Percentiles rank a stretch among this genome's conserved stretches.
Conservation (phyloP, 2,113 vertebrate species). For the Lycocorax pyrrhopterus region DNA sequence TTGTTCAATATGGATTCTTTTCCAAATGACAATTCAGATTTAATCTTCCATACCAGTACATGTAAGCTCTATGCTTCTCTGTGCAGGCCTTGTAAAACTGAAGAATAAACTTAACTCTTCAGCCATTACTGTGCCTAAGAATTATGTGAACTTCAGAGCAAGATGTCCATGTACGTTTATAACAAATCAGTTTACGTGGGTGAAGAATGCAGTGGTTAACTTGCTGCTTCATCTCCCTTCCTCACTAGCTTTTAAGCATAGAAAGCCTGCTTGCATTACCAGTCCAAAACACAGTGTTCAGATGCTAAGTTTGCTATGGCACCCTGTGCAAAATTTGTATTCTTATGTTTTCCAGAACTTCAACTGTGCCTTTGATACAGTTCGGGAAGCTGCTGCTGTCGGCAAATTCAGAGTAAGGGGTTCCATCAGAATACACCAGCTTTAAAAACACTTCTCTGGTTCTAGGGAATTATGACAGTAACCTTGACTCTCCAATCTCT, state of each 20-base stretch:
- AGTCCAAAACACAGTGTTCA: neutral
- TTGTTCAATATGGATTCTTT: neutral
- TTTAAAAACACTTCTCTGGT: neutral
- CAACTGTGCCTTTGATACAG: rapidly evolving
- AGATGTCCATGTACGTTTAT: neutral
- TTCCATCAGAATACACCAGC: neutral
- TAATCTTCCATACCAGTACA: neutral
- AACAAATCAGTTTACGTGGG: neutral
- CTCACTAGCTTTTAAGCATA: neutral
- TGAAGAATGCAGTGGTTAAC: neutral
- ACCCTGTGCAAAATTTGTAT: neutral
- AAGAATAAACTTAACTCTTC: neutral
- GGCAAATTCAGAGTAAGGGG: neutral
- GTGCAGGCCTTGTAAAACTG: neutral
- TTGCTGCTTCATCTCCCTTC: neutral
- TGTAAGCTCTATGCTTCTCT: neutral
- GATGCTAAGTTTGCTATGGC: neutral
- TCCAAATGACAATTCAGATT: neutral
- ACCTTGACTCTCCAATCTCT: neutral
- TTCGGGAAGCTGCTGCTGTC: neutral
- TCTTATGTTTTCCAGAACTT: neutral
- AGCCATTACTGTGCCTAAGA: neutral
- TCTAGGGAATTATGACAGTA: neutral
- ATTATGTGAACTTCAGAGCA: neutral
- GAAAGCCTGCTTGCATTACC: neutral